Evolutionary conservation across 2,113 vertebrate genomes (phyloP), one percentile per base, ranked within the genome.

Genomic region (Maylandia zebra): DNA sequence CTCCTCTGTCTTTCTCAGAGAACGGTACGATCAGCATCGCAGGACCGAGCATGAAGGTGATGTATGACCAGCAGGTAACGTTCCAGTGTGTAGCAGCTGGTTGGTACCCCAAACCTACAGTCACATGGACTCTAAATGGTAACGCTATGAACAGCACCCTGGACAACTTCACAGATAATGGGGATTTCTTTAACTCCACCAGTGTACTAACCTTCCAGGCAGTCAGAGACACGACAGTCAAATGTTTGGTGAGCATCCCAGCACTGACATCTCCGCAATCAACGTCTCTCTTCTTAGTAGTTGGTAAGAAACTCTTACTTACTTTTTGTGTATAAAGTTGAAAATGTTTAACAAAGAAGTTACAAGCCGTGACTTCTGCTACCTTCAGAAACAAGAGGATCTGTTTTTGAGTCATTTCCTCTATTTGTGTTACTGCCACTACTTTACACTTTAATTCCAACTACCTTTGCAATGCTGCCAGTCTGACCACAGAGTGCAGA

Each of bases 71-170:
- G 61, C 94, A 95, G 92, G 84, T 95, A 79, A 92, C 95, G 80
- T 94, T 99, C 91, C 93, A 93, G 93, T 99, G 98, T 34, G 85
- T 71, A 32, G 95, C 96, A 2, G 13, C 81, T 22, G 96, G 90
- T 86, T 99, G 98, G 98, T 95, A 83, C 74, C 97, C 97, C 0
- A 80, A 64, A 27, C 96, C 98, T 2, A 69, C 87, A 3, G 69
- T 99, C 57, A 93, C 85, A 82, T 99, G 98, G 98, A 94, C 92
- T 52, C 16, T 88, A 56, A 96, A 97, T 16, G 94, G 94, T 14
- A 82, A 91, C 19, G 4, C 64, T 0, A 92, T 95, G 10, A 91
- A 91, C 1, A 93, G 74, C 52, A 83, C 55, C 30, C 48, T 82
- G 19, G 97, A 96, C 91, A 94, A 93, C 91, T 97, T 41, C 89